phyloP scores from a whole-genome alignment of 2,113 vertebrate species.

The Prinia subflava region DNA sequence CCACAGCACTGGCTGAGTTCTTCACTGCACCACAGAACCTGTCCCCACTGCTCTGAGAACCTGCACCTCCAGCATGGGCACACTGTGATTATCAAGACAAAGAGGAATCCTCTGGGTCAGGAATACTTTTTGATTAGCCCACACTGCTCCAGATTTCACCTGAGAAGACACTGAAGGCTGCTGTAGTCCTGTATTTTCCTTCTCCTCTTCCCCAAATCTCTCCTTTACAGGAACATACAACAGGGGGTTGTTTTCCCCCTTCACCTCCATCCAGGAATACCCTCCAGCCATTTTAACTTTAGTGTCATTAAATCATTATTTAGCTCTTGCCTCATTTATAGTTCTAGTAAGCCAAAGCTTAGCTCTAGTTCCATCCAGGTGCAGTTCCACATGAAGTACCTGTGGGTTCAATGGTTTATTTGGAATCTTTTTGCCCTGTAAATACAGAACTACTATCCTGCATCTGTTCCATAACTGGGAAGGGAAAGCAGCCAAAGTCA shows the following conservation, averaged over 20 bases:
- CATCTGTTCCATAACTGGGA: neutral
- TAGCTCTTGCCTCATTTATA: neutral
- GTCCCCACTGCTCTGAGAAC: neutral
- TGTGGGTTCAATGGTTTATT: neutral
- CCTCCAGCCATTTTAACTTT: neutral
- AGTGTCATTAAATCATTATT: neutral
- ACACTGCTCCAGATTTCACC: neutral
- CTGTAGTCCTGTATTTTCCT: neutral
- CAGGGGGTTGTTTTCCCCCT: neutral
- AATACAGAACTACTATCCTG: neutral
- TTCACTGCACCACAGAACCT: neutral
- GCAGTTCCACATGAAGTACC: neutral
- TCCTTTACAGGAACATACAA: neutral
- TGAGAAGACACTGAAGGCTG: neutral
- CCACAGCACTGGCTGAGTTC: neutral
- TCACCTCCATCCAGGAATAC: neutral
- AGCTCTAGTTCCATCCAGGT: neutral
- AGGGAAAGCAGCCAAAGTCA: neutral
- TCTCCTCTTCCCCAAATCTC: neutral
- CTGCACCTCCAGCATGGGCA: neutral
- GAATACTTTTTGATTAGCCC: neutral
- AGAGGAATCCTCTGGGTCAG: neutral
- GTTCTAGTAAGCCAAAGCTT: neutral
- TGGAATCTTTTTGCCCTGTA: neutral
- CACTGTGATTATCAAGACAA: neutral